Base-by-base conservation (phyloP, 2,888 invertebrate genomes). In the Oeneis ivallda region DNA sequence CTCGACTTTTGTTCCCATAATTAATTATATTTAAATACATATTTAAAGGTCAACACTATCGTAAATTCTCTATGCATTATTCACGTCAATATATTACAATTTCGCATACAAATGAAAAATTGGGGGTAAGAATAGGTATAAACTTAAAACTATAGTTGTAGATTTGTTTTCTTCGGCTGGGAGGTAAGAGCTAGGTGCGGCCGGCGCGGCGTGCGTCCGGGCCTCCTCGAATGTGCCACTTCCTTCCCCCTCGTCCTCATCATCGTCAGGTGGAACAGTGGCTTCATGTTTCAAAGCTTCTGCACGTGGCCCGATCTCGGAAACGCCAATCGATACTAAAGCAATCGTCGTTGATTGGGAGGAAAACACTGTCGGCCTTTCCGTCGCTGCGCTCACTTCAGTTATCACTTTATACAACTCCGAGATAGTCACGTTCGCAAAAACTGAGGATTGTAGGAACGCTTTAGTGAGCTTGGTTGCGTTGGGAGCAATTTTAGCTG, bases 241-340 rank as follows among this genome's bases (percentile, higher is more conserved):
- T 2, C 91, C 91, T 75, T 91, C 91, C 1, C 81, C 75, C 49
- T 89, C 90, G 39, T 90, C 91, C 70, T 91, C 91, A 43, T 91
- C 89, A 67, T 91, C 91, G 66, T 90, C 90, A 11, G 89, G 87
- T 0, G 90, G 87, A 15, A 79, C 82, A 0, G 88, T 86, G 15
- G 81, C 81, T 58, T 85, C 85, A 60, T 87, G 85, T 66, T 88
- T 89, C 57, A 89, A 75, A 39, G 88, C 81, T 67, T 89, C 86
- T 8, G 86, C 87, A 39, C 76, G 80, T 6, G 89, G 89, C 56
- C 73, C 66, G 2, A 62, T 66, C 50, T 65, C 65, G 15, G 67
- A 49, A n/a, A 13, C 15, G 37, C 47, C 45, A 52, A 65, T 64
- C 43, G 62, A 59, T 58, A 41, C 17, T 56, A 60, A 60, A 43